Evolutionary conservation across 2,888 invertebrate genomes (phyloP), one percentile per base, ranked within the genome.

Genomic region (Alitta virens): DNA sequence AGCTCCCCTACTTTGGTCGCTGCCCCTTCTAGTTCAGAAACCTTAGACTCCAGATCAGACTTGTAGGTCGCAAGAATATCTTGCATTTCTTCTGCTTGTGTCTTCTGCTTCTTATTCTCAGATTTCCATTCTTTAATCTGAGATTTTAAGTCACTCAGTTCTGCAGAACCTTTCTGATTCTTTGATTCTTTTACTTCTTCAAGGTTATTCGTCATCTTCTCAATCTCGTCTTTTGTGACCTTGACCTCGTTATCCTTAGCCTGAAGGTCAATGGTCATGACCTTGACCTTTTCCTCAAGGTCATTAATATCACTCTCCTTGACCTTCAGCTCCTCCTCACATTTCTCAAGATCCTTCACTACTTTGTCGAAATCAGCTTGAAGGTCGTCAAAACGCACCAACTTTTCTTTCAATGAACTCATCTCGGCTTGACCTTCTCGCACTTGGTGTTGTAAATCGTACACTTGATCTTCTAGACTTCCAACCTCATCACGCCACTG

Each of bases 341-440:
- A 51, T 2, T 24, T 18, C 16, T 52, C 46, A 5, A 59, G 23
- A 21, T 5, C 24, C 14, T 18, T 40, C 14, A 21, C 16, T 2
- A 25, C 18, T 21, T 25, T 43, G 2, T 54, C 27, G 7, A 21
- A 25, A 7, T 46, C 49, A 1, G 26, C 23, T 9, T 49, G 25
- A 27, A 27, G 27, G 12, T 57, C 49, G 9, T 57, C 5, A 1
- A 46, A 16, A 14, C 46, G 9, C 9, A 26, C 2, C 52, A 64
- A n/a, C 18, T 63, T 40, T 2, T 53, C 60, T 27, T 62, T 53
- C 14, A 65, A n/a, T 23, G 59, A 51, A 38, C 64, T 61, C 21
- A 68, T 24, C 50, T 68, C 68, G 1, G 52, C 49, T 16, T 38
- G 51, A 25, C 51, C 49, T 25, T 59, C 59, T 23, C 51, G 50